phyloP scores from a whole-genome alignment of 2,888 invertebrate species.

The Parnassius smintheus region DNA sequence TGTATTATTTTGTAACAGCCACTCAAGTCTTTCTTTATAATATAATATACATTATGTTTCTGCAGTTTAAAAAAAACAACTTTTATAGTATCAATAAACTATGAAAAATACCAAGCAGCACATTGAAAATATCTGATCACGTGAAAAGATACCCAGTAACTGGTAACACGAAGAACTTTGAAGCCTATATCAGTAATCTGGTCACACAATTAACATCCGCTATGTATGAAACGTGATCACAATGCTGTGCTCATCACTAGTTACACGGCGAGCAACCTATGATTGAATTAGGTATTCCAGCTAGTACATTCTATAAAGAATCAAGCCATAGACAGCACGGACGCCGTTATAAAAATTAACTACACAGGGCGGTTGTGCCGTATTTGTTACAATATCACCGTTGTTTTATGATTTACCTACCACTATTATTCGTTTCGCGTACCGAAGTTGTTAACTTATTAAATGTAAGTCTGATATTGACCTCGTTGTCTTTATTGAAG shows the following conservation, averaged over 20 bases:
- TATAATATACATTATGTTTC: too few species aligned
- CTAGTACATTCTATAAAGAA: conserved; percentile 46
- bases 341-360: conserved; percentile 68
- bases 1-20: not conserved
- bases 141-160: conserved; percentile 55
- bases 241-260: conserved; percentile 48
- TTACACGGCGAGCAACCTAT: conserved; percentile 49
- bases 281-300: conserved; percentile 55
- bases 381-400: conserved; percentile 48
- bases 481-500: conserved; percentile 19
- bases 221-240: conserved; percentile 63
- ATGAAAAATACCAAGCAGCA: conserved; percentile 1
- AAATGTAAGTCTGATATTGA: conserved; percentile 19
- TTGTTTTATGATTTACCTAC: conserved; percentile 40
- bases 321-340: conserved; percentile 53
- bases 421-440: conserved; percentile 26
- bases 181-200: conserved; percentile 59
- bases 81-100: too few species aligned
- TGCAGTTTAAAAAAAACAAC: too few species aligned
- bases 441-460: conserved; percentile 8
- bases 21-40: not conserved
- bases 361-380: conserved; percentile 42
- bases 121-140: conserved; percentile 55
- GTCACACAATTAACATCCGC: conserved; percentile 73
- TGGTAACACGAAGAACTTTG: conserved; percentile 50